phyloP scores from a whole-genome alignment of 2,888 invertebrate genomes.

The Eulithis testata region DNA sequence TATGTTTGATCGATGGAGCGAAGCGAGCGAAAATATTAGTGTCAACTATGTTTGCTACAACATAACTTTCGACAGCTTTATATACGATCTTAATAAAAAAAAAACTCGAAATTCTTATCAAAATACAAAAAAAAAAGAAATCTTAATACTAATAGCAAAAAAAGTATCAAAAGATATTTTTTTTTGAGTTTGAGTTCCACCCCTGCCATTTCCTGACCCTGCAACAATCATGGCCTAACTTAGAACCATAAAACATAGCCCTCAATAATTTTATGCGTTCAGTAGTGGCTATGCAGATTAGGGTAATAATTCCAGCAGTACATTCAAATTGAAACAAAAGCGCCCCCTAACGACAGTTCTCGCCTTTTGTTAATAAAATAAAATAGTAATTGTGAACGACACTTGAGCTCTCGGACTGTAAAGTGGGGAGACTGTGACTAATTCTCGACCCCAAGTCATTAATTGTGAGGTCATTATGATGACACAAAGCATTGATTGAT shows the following conservation, averaged over 20 bases:
- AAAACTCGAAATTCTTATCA: no score
- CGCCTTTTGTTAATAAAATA: constrained; percentile 77
- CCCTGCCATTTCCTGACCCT: constrained; percentile 8
- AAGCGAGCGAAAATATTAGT: no score
- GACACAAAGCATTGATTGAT: neutral
- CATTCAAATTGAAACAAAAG: constrained; percentile 79
- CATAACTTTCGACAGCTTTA: no score
- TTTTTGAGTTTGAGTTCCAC: neutral
- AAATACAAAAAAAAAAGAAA: no score
- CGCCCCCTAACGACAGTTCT: constrained; percentile 64
- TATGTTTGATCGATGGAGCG: no score
- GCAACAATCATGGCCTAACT: constrained; percentile 27
- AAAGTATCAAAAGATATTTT: neutral
- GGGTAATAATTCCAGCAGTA: constrained; percentile 66
- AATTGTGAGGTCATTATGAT: constrained; percentile 38
- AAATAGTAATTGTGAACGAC: constrained; percentile 74
- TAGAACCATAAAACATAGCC: constrained; percentile 55
- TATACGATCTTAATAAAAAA: no score
- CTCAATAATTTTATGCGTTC: constrained; percentile 52
- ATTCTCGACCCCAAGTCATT: constrained; percentile 51
- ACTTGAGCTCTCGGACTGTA: constrained; percentile 61
- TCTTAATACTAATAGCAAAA: no score
- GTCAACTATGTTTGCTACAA: no score
- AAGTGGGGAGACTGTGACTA: constrained; percentile 61
- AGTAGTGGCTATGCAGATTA: constrained; percentile 67